Base-by-base conservation (phyloP, 1,140 invertebrate species). In the Ceratoteleas bidentatus region DNA sequence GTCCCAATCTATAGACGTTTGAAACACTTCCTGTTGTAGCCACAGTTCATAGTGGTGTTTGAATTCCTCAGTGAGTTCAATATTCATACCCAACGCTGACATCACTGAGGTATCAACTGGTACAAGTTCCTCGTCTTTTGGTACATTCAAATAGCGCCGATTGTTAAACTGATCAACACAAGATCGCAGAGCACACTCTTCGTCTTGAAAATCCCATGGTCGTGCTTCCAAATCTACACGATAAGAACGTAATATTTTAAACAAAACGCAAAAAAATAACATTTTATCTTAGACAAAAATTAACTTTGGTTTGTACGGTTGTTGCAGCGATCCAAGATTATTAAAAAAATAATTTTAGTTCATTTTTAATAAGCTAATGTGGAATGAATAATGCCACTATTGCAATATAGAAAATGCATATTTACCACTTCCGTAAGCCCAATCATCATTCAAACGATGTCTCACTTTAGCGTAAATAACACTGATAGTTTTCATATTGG, bases 401-500 rank as follows among this genome's bases (percentile, higher is more conserved):
- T 47, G 64, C 62, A 53, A 65, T 15, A 2, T 40, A 24, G 40
- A 74, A 49, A 84, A 69, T 45, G 40, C 40, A 65, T 61, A 77
- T 49, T 68, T 92, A 95, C 95, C 96, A 93, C 99, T 99, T 38
- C 98, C 99, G 94, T 97, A 99, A 10, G 99, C 99, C 99, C 99
- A 99, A 89, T 99, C 99, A 92, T 99, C 99, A 87, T 99, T 99
- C 0, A 99, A 92, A 56, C 97, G 94, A 93, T 98, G 97, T 49
- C 97, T 91, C 61, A 97, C 98, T 94, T 99, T 99, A 58, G 98
- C 96, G 91, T 99, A 99, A 88, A 99, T 99, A 38, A 98, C 98
- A 89, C 98, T 99, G 92, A 99, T 98, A 0, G 98, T 99, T 90
- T 99, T 99, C 98, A 99, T 99, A 89, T 99, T 99, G 0, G 97